Evolutionary conservation across 1,140 invertebrate species (phyloP).

Genomic region (Liolophura sinensis): DNA sequence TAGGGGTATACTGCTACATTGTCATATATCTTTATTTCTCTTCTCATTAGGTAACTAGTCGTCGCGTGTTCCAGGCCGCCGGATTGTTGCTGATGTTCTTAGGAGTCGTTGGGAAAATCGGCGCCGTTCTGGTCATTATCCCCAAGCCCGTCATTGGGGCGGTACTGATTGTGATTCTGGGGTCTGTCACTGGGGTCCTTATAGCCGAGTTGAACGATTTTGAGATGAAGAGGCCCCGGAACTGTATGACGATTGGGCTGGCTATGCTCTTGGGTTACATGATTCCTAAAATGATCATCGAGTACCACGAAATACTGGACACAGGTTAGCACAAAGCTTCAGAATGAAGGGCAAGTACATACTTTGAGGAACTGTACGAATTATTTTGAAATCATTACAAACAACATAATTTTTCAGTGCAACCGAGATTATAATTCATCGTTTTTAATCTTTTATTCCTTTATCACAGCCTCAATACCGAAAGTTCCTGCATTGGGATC

Average conservation of each 20-base stretch:
- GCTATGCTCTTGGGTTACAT: constrained; percentile 82
- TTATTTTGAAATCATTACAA: no score
- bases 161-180: constrained; percentile 85
- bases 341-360: no score
- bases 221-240: constrained; percentile 77
- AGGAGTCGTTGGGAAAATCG: constrained; percentile 71
- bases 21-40: background rate
- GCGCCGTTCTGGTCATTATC: constrained; percentile 85
- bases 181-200: constrained; percentile 55
- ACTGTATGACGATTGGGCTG: constrained; percentile 86
- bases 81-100: constrained; percentile 78
- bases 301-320: constrained; percentile 67
- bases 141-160: constrained; percentile 88
- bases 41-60: constrained; percentile 72
- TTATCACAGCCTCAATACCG: no score
- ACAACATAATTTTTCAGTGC: no score
- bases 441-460: no score
- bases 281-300: constrained; percentile 70
- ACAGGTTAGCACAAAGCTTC: constrained; percentile 63
- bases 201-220: constrained; percentile 83
- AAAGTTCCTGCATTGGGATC: no score
- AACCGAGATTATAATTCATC: no score
- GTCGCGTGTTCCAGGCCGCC: constrained; percentile 83
- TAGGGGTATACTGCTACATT: no score
- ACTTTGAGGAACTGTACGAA: no score